Evolutionary conservation across 2,113 vertebrate genomes (phyloP), one percentile per base, ranked within the genome.

Genomic region (Psilopogon haemacephalus): DNA sequence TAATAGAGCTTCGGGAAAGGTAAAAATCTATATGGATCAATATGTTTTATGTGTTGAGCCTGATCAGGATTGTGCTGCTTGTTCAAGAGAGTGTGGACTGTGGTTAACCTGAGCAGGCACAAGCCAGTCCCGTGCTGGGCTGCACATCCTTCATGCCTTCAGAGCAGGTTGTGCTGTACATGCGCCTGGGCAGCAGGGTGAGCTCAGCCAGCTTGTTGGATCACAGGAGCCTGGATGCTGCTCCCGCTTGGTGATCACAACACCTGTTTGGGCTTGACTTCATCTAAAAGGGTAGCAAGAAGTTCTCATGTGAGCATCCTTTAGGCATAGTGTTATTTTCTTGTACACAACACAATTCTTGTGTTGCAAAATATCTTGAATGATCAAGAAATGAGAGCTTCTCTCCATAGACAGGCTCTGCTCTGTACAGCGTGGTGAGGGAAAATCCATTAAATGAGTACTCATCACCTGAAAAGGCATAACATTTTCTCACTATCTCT

Each of bases 381-480:
- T 23, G 30, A 21, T 11, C 13, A 9, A 52, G 55, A 69, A 56
- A 6, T 1, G 11, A 58, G 28, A 40, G 4, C 9, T 56, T 50
- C 14, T 46, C 16, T 80, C 64, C 26, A 52, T 15, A 68, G 62
- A n/a, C 13, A 40, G 21, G 12, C 33, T 55, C 40, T 64, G 28
- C 32, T 68, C 33, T 71, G 28, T 1, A 6, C 9, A 52, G 19
- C 17, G 9, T 0, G 1, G 24, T 0, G 1, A 14, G 33, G 15
- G 40, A 72, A 95, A 68, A 79, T 52, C 48, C 48, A 50, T 24
- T 24, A 24, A 50, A 50, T 1, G 4, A 24, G 24, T 60, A 17
- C 23, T 8, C 33, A 67, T 46, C 27, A 7, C 42, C 76, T 69
- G 44, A 92, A 73, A 50, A n/a, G n/a, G 50, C 10, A 4, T 46